Percentiles rank a stretch among this genome's conserved stretches.
phyloP scores from a whole-genome alignment of 2,113 vertebrate species.

The Thamnaconus septentrionalis region DNA sequence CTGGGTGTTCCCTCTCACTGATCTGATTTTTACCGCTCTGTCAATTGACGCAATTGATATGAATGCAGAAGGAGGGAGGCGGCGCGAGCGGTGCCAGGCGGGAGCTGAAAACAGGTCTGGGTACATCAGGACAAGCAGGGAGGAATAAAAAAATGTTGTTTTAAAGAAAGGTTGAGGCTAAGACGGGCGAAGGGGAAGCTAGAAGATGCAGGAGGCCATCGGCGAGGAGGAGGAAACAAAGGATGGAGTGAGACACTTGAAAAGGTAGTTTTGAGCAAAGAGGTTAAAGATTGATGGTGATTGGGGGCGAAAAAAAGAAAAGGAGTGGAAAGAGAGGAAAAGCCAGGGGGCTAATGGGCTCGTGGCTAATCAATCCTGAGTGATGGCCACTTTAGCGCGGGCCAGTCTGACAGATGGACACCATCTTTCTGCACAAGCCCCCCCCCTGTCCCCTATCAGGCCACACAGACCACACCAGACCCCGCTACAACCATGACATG shows the following conservation, averaged over 20 bases:
- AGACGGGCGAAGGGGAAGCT: not conserved
- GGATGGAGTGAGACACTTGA: slow-evolving; percentile 2
- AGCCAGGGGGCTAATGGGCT: slow-evolving; percentile 72
- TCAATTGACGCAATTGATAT: not conserved
- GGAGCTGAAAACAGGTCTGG: not conserved
- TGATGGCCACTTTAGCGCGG: slow-evolving; percentile 71
- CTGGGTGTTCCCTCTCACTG: slow-evolving; percentile 14
- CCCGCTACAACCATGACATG: slow-evolving; percentile 12
- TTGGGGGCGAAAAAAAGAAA: slow-evolving; percentile 17
- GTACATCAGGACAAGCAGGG: not conserved
- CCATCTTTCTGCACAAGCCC: slow-evolving; percentile 65
- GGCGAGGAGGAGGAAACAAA: slow-evolving; percentile 5
- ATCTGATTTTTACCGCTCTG: slow-evolving; percentile 25
- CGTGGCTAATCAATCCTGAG: slow-evolving; percentile 72
- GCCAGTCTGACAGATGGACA: slow-evolving; percentile 66
- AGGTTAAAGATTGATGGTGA: slow-evolving; percentile 25
- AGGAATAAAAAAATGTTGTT: slow-evolving; percentile 8
- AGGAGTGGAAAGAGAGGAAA: slow-evolving; percentile 50
- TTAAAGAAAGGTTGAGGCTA: no score
- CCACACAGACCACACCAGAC: slow-evolving; percentile 38
- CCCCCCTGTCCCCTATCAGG: slow-evolving; percentile 46
- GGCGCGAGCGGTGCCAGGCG: not conserved
- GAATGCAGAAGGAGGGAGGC: not conserved
- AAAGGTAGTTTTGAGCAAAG: slow-evolving; percentile 38
- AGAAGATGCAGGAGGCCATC: not conserved